A percentile compares a stretch with the other conserved stretches of the same genome.
Evolutionary conservation across 2,888 invertebrate species (phyloP).

Genomic region (Mesoligia furuncula): DNA sequence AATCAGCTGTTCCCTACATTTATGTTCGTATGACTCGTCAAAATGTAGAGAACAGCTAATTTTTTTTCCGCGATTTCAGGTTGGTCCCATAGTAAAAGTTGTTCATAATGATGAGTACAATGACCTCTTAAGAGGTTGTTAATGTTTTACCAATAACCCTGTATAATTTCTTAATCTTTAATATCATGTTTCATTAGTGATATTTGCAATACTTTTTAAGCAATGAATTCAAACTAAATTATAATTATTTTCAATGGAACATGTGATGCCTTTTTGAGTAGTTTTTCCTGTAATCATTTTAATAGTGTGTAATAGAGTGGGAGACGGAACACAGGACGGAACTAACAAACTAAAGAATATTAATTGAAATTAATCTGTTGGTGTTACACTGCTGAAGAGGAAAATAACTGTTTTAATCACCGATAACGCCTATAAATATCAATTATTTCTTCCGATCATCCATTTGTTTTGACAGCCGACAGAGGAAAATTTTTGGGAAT

Average conservation of each 20-base stretch:
- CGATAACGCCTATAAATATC: conserved; percentile 40
- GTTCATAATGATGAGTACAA: too few species aligned
- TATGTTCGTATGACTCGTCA: too few species aligned
- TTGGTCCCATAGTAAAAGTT: too few species aligned
- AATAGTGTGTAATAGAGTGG: background rate
- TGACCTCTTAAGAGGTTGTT: too few species aligned
- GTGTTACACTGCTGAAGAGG: conserved; percentile 29
- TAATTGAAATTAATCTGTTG: conserved; percentile 41
- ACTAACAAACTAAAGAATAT: conserved; percentile 7
- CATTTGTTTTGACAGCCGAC: conserved; percentile 25
- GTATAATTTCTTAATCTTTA: conserved; percentile 3
- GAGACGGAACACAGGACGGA: background rate
- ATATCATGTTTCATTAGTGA: background rate
- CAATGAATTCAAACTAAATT: background rate
- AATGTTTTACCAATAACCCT: too few species aligned
- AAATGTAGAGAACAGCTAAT: too few species aligned
- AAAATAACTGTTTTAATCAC: conserved; percentile 32
- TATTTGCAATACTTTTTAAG: background rate
- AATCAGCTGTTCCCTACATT: too few species aligned
- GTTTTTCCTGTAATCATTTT: background rate
- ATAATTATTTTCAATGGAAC: background rate
- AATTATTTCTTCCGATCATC: conserved; percentile 40
- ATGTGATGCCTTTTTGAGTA: background rate
- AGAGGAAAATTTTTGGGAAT: conserved; percentile 21
- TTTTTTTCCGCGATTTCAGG: too few species aligned